Conservation (phyloP, 2,113 vertebrate genomes). For the Equus quagga region DNA sequence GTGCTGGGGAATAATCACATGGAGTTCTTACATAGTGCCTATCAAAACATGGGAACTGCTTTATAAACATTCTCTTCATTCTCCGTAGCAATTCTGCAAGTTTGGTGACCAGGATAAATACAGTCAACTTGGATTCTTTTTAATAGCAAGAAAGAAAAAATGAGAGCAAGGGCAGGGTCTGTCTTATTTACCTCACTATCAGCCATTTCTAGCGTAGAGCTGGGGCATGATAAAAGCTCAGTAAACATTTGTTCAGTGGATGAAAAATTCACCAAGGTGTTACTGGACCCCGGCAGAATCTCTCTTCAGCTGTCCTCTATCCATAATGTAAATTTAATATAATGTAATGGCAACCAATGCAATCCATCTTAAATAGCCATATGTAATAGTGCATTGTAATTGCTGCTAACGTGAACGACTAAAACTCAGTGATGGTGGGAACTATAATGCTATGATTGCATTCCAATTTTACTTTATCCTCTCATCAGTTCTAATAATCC, state of each 20-base stretch:
- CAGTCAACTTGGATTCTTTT: conserved; percentile 40
- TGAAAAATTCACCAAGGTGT: not conserved
- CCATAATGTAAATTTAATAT: not conserved
- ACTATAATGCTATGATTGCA: not conserved
- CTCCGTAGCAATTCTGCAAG: not conserved
- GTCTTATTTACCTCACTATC: not conserved
- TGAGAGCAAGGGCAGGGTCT: not conserved
- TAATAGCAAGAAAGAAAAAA: conserved; percentile 44
- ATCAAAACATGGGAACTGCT: conserved; percentile 36
- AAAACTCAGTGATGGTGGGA: conserved; percentile 6
- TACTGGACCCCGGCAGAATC: not conserved
- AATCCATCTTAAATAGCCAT: conserved; percentile 36
- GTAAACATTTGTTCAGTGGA: not conserved
- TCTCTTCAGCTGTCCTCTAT: not conserved
- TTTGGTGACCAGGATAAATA: conserved; percentile 53
- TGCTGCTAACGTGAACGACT: not conserved
- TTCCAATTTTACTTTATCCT: conserved; percentile 38
- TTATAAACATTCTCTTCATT: conserved; percentile 63
- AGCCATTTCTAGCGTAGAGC: not conserved
- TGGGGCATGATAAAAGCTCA: not conserved
- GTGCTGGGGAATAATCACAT: not conserved
- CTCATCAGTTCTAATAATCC: conserved; percentile 25
- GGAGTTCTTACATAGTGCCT: not conserved
- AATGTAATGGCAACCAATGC: not conserved
- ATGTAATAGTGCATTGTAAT: not conserved